Evolutionary conservation across 2,113 vertebrate species (phyloP).

Genomic region (Otocyon megalotis): DNA sequence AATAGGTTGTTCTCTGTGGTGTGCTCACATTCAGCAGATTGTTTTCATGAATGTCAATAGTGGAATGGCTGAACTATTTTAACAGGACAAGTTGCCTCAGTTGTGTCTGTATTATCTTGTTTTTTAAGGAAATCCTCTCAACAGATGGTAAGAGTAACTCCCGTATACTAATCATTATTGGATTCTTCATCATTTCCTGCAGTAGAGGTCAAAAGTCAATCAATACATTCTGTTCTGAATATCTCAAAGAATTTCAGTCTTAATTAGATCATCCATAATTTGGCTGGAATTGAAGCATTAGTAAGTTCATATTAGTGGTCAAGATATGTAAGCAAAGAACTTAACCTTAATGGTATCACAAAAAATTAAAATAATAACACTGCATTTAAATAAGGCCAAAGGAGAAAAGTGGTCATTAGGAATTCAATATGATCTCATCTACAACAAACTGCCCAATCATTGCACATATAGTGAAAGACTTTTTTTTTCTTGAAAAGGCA

Average conservation of each 20-base stretch:
- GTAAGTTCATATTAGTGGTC: background rate
- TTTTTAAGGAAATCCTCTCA: background rate
- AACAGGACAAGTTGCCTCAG: background rate
- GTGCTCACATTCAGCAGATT: background rate
- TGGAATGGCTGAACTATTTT: background rate
- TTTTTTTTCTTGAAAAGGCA: background rate
- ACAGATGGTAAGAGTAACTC: background rate
- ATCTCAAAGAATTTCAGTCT: background rate
- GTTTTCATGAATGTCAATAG: background rate
- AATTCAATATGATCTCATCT: background rate
- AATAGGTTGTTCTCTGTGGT: background rate
- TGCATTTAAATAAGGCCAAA: slow-evolving; percentile 2
- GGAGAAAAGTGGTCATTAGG: background rate
- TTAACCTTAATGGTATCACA: background rate
- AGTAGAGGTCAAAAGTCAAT: background rate
- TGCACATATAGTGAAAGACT: background rate
- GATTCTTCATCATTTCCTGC: background rate
- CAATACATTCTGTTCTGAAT: background rate
- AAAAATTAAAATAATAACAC: background rate
- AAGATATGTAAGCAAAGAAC: background rate
- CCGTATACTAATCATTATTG: background rate
- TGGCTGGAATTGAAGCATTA: background rate
- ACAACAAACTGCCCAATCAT: background rate
- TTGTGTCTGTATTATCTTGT: background rate
- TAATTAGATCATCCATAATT: background rate